Evolutionary conservation across 1,140 invertebrate species (phyloP), one percentile per base, ranked within the genome.

Genomic region (Tachypleus tridentatus): DNA sequence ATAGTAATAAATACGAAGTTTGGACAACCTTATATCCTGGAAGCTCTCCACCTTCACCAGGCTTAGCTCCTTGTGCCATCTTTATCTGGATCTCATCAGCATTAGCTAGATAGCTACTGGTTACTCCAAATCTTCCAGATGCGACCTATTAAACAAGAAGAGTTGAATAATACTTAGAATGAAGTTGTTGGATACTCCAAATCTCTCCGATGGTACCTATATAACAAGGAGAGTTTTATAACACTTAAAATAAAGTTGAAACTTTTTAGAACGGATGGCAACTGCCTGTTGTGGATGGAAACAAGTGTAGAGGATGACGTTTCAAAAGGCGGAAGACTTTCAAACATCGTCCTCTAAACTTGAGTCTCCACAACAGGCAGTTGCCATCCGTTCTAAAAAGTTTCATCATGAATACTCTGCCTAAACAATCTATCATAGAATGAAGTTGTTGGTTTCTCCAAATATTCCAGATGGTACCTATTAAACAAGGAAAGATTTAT

Each of bases 31-130:
- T 87, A 68, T 87, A 88, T 71, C 92, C 88, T 2, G 94, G 94
- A 10, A 97, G 76, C 79, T 97, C 93, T 48, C 94, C 93, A 57
- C 93, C 93, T 80, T 97, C 93, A 4, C 93, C 93, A 0, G 93
- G 93, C 73, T 97, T 97, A 47, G 93, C 94, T 10, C 94, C 94
- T 78, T 97, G 94, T n/a, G 94, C 94, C 93, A 97, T 97, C 80
- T 97, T 97, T 73, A 97, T 97, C 78, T 97, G 94, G 61, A 97
- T 74, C 77, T 97, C 93, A 77, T 97, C 93, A 10, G 96, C 91
- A 80, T 98, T 91, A 6, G 94, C 93, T 50, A 99, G 77, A 75
- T 99, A 99, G 0, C 93, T 89, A 54, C 93, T 93, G 0, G 95
- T 99, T 0, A 99, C 97, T 29, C 97, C 97, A 80, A 99, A 99